These are phyloP conservation scores for Lycocerus yunnanus DNA, from an alignment of 2,888 invertebrate species.

Conservation along the genomic window DNA sequence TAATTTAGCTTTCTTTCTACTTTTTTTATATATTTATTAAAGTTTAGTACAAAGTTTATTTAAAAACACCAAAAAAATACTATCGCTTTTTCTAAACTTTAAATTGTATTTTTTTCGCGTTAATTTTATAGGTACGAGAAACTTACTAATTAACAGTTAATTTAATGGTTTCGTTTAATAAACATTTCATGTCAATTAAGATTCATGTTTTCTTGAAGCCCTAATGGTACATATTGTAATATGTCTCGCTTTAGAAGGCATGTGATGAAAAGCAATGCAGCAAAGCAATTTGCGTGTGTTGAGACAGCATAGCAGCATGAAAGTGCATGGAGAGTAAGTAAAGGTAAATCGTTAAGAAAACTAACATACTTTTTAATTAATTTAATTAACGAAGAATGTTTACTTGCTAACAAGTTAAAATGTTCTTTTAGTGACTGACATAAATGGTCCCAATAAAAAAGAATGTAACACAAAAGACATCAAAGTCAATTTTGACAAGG, in stretches of 20 bases:
- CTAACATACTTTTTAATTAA: background rate
- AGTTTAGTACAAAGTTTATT: background rate
- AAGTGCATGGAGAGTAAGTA: background rate
- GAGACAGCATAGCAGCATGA: background rate
- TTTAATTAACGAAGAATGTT: background rate
- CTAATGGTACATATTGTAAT: background rate
- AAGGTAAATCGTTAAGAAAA: background rate
- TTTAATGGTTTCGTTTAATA: background rate
- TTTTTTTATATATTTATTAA: background rate
- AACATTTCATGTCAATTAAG: background rate
- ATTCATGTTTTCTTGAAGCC: background rate
- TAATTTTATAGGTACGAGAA: background rate
- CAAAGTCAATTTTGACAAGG: conserved; percentile 15
- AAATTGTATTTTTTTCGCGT: background rate
- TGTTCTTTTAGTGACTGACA: background rate
- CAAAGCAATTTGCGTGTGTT: background rate
- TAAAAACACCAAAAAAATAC: background rate
- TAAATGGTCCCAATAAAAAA: background rate
- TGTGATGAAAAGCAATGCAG: background rate
- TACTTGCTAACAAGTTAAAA: background rate
- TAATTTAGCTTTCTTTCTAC: background rate
- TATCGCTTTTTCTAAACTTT: background rate
- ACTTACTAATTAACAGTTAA: background rate
- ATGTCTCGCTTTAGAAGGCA: background rate
- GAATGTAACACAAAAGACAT: conserved; percentile 8